Evolutionary conservation across 1,140 invertebrate species (phyloP).

Genomic region (Eupristina koningsbergeri): DNA sequence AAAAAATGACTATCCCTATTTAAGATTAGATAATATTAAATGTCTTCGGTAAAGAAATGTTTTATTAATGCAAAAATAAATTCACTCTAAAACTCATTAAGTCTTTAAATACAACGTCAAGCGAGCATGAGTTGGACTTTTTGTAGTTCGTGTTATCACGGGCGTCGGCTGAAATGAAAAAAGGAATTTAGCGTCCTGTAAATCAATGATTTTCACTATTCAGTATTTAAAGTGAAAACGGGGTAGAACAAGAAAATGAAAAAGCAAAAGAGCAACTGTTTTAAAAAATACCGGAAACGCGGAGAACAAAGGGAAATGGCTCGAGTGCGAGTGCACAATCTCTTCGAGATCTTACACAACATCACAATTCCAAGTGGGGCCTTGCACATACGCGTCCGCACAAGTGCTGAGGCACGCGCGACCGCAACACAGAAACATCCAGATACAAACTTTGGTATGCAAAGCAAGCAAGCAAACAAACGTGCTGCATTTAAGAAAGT

Average conservation of each 20-base stretch:
- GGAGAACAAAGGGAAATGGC: conserved; percentile 24
- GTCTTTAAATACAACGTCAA: conserved; percentile 12
- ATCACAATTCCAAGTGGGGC: not conserved
- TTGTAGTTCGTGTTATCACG: not conserved
- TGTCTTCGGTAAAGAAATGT: not conserved
- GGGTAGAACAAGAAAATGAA: not conserved
- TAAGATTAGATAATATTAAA: not conserved
- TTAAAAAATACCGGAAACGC: conserved; percentile 5
- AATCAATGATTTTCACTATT: conserved; percentile 9
- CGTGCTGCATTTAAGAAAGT: conserved; percentile 5
- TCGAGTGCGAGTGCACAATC: conserved; percentile 13
- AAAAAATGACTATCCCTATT: not conserved
- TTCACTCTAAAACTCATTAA: not conserved
- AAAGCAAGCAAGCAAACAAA: not conserved
- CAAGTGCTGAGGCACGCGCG: not conserved
- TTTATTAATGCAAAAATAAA: not conserved
- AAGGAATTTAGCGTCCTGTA: not conserved
- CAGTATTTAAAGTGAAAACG: not conserved
- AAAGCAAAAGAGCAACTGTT: conserved; percentile 1
- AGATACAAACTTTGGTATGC: not conserved
- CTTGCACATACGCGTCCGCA: not conserved
- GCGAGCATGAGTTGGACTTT: not conserved
- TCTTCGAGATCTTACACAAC: conserved; percentile 14
- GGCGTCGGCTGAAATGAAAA: not conserved
- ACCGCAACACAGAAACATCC: not conserved